Conservation (phyloP, 2,797 vertebrate genomes). For the Limnodromus scolopaceus region DNA sequence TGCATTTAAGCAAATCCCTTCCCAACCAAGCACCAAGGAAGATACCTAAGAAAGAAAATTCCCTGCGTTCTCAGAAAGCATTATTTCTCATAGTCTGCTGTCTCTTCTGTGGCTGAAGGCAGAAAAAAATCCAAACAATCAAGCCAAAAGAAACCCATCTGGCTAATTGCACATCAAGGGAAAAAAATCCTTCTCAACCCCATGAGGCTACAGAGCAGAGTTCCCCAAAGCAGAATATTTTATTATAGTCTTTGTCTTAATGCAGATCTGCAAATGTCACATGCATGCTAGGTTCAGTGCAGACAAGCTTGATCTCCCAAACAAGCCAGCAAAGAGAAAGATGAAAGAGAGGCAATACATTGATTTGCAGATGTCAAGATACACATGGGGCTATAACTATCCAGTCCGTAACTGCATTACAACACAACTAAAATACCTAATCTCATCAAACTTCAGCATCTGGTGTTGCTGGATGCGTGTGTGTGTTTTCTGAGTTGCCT, state of each 20-base stretch:
- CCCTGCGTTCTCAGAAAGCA: neutral
- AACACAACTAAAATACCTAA: neutral
- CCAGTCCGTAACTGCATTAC: neutral
- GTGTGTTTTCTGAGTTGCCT: neutral
- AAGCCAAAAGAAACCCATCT: conserved; percentile 4
- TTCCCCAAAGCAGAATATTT: neutral
- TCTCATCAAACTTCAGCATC: neutral
- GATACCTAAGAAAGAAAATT: neutral
- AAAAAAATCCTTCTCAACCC: neutral
- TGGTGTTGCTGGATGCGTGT: neutral
- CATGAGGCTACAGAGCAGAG: neutral
- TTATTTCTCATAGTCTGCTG: neutral
- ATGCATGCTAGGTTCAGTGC: neutral
- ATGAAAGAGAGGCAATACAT: neutral
- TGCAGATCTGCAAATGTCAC: neutral
- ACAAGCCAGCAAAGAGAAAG: neutral
- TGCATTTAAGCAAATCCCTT: neutral
- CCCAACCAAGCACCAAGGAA: neutral
- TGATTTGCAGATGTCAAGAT: neutral
- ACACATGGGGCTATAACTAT: neutral
- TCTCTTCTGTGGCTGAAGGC: neutral
- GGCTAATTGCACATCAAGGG: neutral
- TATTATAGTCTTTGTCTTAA: neutral
- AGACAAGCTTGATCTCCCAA: neutral
- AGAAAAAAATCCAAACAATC: neutral